These are phyloP conservation scores for Branchellion lobata DNA, from an alignment of 2,888 invertebrate species.

Conservation along the genomic window DNA sequence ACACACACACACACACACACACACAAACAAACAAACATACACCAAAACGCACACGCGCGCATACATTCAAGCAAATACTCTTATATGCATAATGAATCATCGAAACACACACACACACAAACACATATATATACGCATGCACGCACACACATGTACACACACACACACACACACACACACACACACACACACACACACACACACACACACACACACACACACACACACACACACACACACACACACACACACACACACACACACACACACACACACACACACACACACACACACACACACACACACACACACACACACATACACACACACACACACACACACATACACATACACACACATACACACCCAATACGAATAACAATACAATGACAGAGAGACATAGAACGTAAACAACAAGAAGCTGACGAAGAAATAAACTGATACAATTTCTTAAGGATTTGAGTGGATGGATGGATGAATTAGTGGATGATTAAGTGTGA, in stretches of 20 bases:
- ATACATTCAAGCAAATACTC: too few species aligned
- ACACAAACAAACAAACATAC: neutral
- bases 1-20: slow-evolving; percentile 6
- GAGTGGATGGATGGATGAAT: neutral
- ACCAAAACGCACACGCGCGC: neutral
- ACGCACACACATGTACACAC: neutral
- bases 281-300: neutral
- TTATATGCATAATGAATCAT: too few species aligned
- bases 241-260: neutral
- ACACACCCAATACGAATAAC: neutral
- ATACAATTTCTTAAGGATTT: neutral
- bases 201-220: neutral
- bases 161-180: too few species aligned
- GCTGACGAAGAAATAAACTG: neutral
- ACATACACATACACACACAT: neutral
- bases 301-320: neutral
- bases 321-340: neutral
- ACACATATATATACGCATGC: too few species aligned
- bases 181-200: too few species aligned
- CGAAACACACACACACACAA: too few species aligned
- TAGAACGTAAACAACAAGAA: neutral
- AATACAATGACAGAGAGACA: too few species aligned
- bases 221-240: neutral
- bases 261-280: neutral
- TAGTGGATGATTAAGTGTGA: neutral